These are phyloP conservation scores for Actinopyga echinites DNA, from an alignment of 53 echinoderm and acorn worm genomes.

Conservation along the genomic window DNA sequence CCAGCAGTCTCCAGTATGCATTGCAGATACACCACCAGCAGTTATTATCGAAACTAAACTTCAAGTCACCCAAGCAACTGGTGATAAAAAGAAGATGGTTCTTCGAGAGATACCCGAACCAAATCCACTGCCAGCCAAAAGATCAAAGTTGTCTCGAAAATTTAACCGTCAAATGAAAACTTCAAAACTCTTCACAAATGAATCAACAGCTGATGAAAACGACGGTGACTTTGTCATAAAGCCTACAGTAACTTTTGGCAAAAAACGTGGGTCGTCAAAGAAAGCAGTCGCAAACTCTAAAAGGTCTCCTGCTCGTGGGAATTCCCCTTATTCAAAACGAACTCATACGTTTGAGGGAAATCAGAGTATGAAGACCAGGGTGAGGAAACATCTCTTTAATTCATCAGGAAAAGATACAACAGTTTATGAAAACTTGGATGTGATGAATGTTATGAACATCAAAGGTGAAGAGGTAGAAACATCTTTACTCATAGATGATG, in stretches of 20 bases:
- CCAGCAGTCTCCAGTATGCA: background rate
- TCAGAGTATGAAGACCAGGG: background rate
- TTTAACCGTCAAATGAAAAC: background rate
- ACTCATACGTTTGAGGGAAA: background rate
- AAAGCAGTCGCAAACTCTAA: background rate
- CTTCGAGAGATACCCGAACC: background rate
- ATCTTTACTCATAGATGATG: too few species aligned
- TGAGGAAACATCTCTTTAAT: conserved; percentile 2
- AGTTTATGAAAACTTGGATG: too few species aligned
- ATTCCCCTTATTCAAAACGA: conserved; percentile 76
- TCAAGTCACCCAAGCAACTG: too few species aligned
- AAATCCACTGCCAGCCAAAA: background rate
- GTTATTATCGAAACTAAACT: background rate
- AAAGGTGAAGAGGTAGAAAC: too few species aligned
- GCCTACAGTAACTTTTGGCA: background rate
- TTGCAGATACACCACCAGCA: conserved; percentile 62
- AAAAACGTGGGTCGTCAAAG: background rate
- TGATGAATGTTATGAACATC: too few species aligned
- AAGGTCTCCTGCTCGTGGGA: conserved; percentile 69
- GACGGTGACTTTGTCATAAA: background rate
- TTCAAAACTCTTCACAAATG: background rate
- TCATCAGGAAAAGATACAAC: too few species aligned
- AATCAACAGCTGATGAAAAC: background rate
- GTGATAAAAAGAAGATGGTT: too few species aligned
- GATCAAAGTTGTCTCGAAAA: background rate